Base-by-base conservation (phyloP, 2,888 invertebrate genomes). In the Dastarcus helophoroides region DNA sequence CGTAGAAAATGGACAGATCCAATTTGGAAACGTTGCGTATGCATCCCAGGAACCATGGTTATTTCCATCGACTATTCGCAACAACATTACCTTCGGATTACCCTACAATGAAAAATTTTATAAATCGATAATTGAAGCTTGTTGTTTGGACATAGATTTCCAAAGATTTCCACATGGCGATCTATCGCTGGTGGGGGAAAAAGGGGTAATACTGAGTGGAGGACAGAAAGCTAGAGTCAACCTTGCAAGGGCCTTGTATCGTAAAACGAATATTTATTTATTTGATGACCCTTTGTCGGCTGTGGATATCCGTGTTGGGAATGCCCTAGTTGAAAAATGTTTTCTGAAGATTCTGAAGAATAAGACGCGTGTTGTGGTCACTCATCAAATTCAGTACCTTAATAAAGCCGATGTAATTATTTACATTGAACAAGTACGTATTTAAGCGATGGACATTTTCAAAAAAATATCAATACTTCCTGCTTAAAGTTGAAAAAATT, bases 301-400 rank as follows among this genome's bases (percentile, higher is more conserved):
- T 1, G 82, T 83, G 0, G 84, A 84, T 54, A 65, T 77, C 1
- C 72, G 74, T 36, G 81, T 83, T 10, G 76, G 77, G 1, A 69
- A 72, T 33, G 74, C 78, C 52, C 58, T 84, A 4, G 81, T 81
- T 47, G 71, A 80, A 26, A 69, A 78, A 57, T 83, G 79, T 26
- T 73, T 81, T 31, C 60, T 58, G 8, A 60, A 63, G 2, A 58
- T 62, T 26, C 43, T 67, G 37, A 56, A 62, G 4, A 60, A 72
- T 36, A 71, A 76, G 48, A 78, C 80, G 1, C 64, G 79, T 17
- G 69, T 86, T 38, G 67, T 86, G 8, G 79, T 83, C 37, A 86
- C 86, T 0, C 85, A 88, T 57, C 85, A 86, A 53, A 60, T 84
- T 14, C 85, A 86, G 49, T 80, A 78, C 46, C 63, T 80, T 16